Base-by-base conservation (phyloP, 2,888 invertebrate species). In the Galerucella pusilla region DNA sequence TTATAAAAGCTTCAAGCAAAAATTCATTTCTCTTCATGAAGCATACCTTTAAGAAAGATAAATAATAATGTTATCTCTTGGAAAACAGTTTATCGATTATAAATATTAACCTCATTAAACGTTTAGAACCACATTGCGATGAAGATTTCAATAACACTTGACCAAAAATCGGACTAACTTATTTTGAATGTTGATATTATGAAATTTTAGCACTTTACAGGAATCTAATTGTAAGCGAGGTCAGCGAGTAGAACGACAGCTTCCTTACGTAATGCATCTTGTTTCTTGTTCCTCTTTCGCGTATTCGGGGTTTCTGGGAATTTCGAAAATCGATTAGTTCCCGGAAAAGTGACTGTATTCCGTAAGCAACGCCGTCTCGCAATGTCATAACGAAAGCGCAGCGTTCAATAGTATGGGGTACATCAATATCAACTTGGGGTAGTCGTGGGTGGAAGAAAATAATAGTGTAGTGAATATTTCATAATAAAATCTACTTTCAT, bases 271-370 rank as follows among this genome's bases (percentile, higher is more conserved):
- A 71, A 71, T 16, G 16, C 57, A 25, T 25, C 28, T 57, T 63
- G 63, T 71, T 52, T 25, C 28, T 57, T 63, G 63, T 71, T 52
- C 71, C 65, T 71, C 35, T 71, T 46, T 20, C n/a, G n/a, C 11
- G 63, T 61, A 63, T 63, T 70, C 35, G 35, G 63, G 16, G 11
- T 52, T 70, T 65, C 59, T 57, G 54, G 59, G 71, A 65, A 71
- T 64, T 59, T 65, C 59, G 25, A 49, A 35, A 65, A 71, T 71
- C 71, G 71, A 71, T 71, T 14, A 57, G 16, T 71, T 71, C 71
- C 65, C 45, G 71, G 71, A 71, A 71, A 59, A 71, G 65, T 71
- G 71, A 71, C 71, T 71, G 65, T 71, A 49, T 57, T n/a, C 45
- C 57, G 71, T 25, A 69, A 64, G 65, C 57, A 65, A 10, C 20